phyloP scores from a whole-genome alignment of 2,113 vertebrate genomes.

The Tachycineta bicolor region DNA sequence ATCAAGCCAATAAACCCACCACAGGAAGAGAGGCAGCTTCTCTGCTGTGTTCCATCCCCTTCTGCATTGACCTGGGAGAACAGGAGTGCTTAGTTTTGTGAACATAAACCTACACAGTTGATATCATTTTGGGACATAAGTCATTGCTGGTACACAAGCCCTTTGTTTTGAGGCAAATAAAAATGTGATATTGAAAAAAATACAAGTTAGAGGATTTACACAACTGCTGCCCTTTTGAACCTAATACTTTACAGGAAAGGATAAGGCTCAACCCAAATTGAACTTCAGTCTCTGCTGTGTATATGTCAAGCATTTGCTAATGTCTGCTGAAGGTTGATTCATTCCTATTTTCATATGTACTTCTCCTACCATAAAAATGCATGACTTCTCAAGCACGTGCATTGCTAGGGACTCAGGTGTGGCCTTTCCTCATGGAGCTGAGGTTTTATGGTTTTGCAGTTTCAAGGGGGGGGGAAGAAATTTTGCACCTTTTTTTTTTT shows the following conservation, averaged over 20 bases:
- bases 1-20: conserved; percentile 52
- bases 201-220: conserved; percentile 45
- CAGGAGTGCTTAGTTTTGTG: conserved; percentile 14
- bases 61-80: conserved; percentile 8
- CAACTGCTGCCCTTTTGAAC: neutral
- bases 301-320: neutral
- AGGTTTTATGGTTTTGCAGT: neutral
- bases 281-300: neutral
- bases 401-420: neutral
- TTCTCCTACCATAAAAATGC: neutral
- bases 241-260: neutral
- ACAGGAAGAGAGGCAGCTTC: neutral
- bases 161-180: conserved; percentile 59
- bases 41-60: neutral
- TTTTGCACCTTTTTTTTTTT: neutral
- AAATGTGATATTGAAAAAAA: conserved; percentile 1
- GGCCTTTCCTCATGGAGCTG: fast-evolving
- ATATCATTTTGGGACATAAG: conserved; percentile 1
- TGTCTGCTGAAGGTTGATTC: neutral
- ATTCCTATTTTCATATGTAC: neutral
- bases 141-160: neutral
- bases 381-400: neutral
- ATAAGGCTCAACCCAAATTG: neutral
- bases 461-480: fast-evolving
- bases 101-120: conserved; percentile 16